Conservation (phyloP, 2,888 invertebrate genomes). For the Sphecodes monilicornis region DNA sequence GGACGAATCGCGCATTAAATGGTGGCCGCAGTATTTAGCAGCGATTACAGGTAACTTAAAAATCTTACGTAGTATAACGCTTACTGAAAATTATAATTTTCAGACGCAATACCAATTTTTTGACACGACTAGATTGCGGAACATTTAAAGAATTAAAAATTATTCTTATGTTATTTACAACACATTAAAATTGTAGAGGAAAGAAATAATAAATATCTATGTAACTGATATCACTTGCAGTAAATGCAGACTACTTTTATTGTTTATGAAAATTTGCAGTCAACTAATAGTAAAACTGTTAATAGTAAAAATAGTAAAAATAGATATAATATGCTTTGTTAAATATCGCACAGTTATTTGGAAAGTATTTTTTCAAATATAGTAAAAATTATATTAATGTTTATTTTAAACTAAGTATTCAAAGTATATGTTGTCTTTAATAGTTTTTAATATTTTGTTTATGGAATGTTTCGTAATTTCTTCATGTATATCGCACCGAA, state of each 20-base stretch:
- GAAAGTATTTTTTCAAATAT: background rate
- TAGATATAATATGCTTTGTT: background rate
- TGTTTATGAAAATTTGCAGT: no score
- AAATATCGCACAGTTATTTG: background rate
- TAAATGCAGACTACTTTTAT: background rate
- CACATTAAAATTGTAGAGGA: background rate
- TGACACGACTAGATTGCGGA: background rate
- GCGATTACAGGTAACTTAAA: slow-evolving; percentile 80
- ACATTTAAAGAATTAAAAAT: background rate
- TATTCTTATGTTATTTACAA: background rate
- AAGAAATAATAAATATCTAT: background rate
- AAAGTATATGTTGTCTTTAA: no score
- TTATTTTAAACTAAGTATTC: no score
- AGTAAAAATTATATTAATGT: background rate
- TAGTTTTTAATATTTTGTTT: no score
- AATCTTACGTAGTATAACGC: background rate
- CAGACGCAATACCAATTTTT: background rate
- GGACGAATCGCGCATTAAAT: slow-evolving; percentile 75
- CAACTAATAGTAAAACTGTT: background rate
- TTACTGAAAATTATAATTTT: background rate
- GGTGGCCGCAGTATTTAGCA: slow-evolving; percentile 82
- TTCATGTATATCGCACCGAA: no score
- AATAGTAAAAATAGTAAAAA: background rate
- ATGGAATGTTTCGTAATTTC: no score
- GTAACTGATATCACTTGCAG: background rate